Conservation (phyloP, 1,140 invertebrate species). For the Platyscapa corneri region DNA sequence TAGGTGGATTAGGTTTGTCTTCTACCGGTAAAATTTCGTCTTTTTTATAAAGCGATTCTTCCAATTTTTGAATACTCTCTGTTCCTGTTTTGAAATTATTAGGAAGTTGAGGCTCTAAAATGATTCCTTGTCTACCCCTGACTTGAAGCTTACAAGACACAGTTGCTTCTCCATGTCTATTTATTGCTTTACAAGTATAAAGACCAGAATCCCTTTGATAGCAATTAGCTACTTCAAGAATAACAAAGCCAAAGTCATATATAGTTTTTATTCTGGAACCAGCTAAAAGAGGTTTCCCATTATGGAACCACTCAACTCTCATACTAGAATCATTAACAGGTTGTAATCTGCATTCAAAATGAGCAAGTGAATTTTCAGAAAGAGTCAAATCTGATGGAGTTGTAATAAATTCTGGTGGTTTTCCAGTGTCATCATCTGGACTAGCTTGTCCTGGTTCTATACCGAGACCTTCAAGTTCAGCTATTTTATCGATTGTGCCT, state of each 20-base stretch:
- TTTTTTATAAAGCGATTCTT: conserved; percentile 90
- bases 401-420: conserved; percentile 94
- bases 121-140: conserved; percentile 88
- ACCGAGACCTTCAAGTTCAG: conserved; percentile 91
- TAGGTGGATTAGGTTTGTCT: conserved; percentile 89
- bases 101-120: conserved; percentile 92
- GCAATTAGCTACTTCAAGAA: conserved; percentile 91
- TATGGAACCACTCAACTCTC: conserved; percentile 97
- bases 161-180: conserved; percentile 91
- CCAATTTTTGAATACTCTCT: conserved; percentile 91
- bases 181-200: conserved; percentile 94
- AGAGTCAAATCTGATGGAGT: conserved; percentile 88
- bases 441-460: conserved; percentile 76
- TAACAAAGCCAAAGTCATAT: conserved; percentile 95
- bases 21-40: conserved; percentile 89
- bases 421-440: conserved; percentile 88
- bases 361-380: conserved; percentile 91
- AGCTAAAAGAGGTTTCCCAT: conserved; percentile 90
- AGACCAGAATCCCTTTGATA: conserved; percentile 91
- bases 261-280: conserved; percentile 93
- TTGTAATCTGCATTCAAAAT: conserved; percentile 92
- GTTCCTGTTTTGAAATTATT: conserved; percentile 89
- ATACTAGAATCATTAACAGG: conserved; percentile 95
- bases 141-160: conserved; percentile 90
- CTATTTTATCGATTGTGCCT: conserved; percentile 93